Evolutionary conservation across 1,140 invertebrate species (phyloP), one percentile per base, ranked within the genome.

Genomic region (Panagrolaimus sp.): DNA sequence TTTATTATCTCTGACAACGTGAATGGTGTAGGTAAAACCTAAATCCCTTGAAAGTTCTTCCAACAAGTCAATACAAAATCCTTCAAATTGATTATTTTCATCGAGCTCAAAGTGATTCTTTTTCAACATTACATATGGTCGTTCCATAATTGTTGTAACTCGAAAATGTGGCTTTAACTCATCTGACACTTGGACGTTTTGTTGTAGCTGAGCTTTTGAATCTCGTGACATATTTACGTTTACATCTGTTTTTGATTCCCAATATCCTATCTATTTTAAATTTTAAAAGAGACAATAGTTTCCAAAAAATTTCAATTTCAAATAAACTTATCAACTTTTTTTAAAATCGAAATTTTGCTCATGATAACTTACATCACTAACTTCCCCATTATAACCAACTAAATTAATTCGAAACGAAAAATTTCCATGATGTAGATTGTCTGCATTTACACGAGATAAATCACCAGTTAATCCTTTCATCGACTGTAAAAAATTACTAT

Each of bases 61-160:
- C 47, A 98, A 86, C 57, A 98, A 86, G 84, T 98, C 95, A 69
- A 98, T 92, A 85, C 93, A 97, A 86, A 97, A 98, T 0, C 95
- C 95, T 82, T 95, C 92, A 66, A 83, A 84, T 90, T 90, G 87
- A 5, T 90, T 89, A 83, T 95, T 96, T 4, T 92, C 92, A 78
- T 88, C 70, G 14, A 76, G 88, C 64, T 92, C 91, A 71, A 90
- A 75, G 46, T 86, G 84, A 65, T 83, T 79, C 42, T 76, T 88
- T 78, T 90, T 92, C 31, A 92, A 87, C 92, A 96, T 96, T 14
- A 96, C 91, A 85, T 96, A 97, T 0, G 94, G 94, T 73, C 89
- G 89, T 84, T 96, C 93, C 71, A 81, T 73, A 51, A 82, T 83
- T 27, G 80, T 82, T 3, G 80, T 83, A 11, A 82, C 80, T 13